phyloP scores from a whole-genome alignment of 2,113 vertebrate species.

The Toxostoma redivivum region DNA sequence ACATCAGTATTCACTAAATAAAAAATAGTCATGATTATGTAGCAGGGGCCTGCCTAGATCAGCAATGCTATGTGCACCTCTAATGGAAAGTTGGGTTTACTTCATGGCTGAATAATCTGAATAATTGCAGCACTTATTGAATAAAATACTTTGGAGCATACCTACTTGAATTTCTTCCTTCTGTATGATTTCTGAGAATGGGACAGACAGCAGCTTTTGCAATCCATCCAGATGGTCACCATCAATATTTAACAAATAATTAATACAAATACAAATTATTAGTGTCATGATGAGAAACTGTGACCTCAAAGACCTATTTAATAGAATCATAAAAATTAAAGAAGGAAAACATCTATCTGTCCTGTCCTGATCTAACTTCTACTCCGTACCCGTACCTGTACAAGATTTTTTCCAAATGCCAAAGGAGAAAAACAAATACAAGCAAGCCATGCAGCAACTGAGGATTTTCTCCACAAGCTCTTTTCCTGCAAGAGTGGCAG shows the following conservation, averaged over 20 bases:
- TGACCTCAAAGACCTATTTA: neutral
- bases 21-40: constrained; percentile 7
- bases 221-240: neutral
- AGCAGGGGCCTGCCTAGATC: neutral
- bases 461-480: neutral
- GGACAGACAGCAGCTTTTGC: neutral
- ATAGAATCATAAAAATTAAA: neutral
- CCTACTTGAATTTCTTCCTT: neutral
- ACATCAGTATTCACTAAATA: constrained; percentile 25
- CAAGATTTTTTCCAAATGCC: neutral
- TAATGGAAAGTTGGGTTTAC: neutral
- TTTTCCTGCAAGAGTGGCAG: neutral
- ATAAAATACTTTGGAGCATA: neutral
- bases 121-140: neutral
- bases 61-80: neutral
- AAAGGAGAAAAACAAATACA: neutral
- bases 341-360: neutral
- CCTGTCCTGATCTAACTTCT: neutral
- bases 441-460: neutral
- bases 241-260: constrained; percentile 34
- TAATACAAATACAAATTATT: constrained; percentile 34
- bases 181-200: neutral
- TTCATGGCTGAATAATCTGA: neutral
- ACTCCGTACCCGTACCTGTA: neutral
- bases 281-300: neutral